Base-by-base conservation (phyloP, 1,140 invertebrate genomes). In the Diprion similis region DNA sequence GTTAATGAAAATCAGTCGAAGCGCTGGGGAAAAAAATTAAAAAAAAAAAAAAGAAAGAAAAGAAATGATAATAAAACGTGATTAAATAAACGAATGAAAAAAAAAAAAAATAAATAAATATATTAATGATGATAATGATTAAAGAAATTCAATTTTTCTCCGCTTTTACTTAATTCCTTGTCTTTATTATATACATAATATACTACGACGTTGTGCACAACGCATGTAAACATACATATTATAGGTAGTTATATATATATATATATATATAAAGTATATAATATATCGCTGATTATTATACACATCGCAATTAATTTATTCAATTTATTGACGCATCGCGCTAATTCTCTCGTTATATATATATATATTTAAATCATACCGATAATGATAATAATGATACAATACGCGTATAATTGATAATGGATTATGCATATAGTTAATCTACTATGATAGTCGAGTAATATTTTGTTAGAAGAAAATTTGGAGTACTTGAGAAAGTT, bases 21-120 rank as follows among this genome's bases (percentile, higher is more conserved):
- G n/a, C 68, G 64, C 59, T 68, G 59, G 17, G 1, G 8, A 64
- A 3, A 64, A 64, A 17, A 15, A 64, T 3, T 3, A 64, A 66
- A 64, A 64, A 72, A 71, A 59, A 46, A 68, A n/a, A 24, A 68
- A 45, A 66, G 46, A 68, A n/a, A 24, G 59, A 45, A 66, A 71
- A 17, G 10, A 37, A 68, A 75, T 64, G 46, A 13, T 47, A 65
- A 13, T 10, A 47, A 46, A 47, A 64, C 46, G 24, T 37, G 69
- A 73, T 73, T 68, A 73, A 51, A 73, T 70, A 73, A 51, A 51
- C 9, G 69, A 51, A 2, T 51, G 69, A 69, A 69, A 45, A 69
- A 69, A 18, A 18, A 47, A 66, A 68, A 47, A 66, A 46, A 48
- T 46, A 71, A 66, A 75, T 69, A 37, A 17, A 68, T 37, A 68